Conservation (phyloP, 1,140 invertebrate species). For the Phymastichus coffea region DNA sequence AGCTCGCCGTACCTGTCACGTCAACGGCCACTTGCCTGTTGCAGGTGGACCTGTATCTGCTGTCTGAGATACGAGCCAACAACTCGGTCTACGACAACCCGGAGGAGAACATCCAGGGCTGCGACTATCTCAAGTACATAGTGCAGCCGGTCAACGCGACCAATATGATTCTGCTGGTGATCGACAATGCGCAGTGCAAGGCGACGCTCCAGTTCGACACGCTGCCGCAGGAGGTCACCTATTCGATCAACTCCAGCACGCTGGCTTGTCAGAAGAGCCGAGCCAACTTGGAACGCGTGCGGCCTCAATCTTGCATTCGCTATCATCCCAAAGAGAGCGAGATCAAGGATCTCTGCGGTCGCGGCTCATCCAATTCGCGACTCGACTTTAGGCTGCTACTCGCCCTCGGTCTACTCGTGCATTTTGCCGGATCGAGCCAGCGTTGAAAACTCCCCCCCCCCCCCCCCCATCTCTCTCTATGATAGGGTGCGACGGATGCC, state of each 20-base stretch:
- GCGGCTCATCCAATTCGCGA: slow-evolving; percentile 30
- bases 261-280: slow-evolving; percentile 66
- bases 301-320: slow-evolving; percentile 67
- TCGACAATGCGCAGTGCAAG: slow-evolving; percentile 67
- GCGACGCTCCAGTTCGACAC: slow-evolving; percentile 43
- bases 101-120: slow-evolving; percentile 45
- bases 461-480: no score
- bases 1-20: neutral
- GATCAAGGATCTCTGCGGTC: slow-evolving; percentile 52
- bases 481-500: slow-evolving; percentile 17
- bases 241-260: slow-evolving; percentile 61
- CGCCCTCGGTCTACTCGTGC: slow-evolving; percentile 17
- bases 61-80: slow-evolving; percentile 42
- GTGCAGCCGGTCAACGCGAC: slow-evolving; percentile 79
- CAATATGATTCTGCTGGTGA: slow-evolving; percentile 81
- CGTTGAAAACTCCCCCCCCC: no score
- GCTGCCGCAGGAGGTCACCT: slow-evolving; percentile 63
- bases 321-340: slow-evolving; percentile 69
- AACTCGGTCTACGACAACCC: slow-evolving; percentile 40
- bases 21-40: neutral
- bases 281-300: slow-evolving; percentile 61
- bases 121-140: slow-evolving; percentile 64
- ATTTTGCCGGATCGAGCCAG: no score
- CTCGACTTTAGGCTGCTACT: slow-evolving; percentile 35
- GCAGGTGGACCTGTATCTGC: slow-evolving; percentile 50